Conservation (phyloP, 2,888 invertebrate species). For the Orchesellides sinensis region DNA sequence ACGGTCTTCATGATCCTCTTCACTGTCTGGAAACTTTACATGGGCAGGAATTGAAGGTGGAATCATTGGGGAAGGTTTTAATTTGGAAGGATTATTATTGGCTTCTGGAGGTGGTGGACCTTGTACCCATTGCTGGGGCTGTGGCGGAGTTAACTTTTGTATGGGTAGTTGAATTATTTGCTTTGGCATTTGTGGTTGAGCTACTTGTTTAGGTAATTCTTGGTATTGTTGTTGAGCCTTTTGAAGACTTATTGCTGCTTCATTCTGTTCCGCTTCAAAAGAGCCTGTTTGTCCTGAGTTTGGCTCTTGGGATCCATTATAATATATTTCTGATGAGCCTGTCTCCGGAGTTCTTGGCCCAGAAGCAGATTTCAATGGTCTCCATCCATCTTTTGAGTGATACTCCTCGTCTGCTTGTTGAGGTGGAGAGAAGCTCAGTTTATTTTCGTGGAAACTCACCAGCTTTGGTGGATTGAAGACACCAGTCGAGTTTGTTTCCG, state of each 20-base stretch:
- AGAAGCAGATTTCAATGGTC: conserved; percentile 68
- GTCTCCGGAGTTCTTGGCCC: not conserved
- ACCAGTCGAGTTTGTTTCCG: conserved; percentile 14
- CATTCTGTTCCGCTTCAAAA: conserved; percentile 25
- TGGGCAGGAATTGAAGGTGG: conserved; percentile 56
- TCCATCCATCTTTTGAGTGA: conserved; percentile 71
- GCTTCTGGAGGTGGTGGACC: conserved; percentile 3
- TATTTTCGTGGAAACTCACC: conserved; percentile 72
- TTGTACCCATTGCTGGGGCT: conserved; percentile 9
- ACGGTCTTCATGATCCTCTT: conserved; percentile 45
- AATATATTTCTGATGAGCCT: too few relatives aligned
- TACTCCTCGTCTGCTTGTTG: conserved; percentile 39
- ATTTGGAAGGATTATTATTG: conserved; percentile 14
- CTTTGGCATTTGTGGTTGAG: conserved; percentile 26
- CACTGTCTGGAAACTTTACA: conserved; percentile 69
- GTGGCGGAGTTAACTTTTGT: conserved; percentile 9
- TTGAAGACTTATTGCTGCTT: too few relatives aligned
- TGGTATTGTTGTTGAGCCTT: too few relatives aligned
- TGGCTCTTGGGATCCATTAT: not conserved
- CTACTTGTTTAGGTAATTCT: not conserved
- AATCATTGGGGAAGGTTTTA: conserved; percentile 62
- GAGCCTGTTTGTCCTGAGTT: conserved; percentile 12
- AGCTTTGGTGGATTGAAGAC: conserved; percentile 70
- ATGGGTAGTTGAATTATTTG: not conserved
- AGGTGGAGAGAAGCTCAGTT: conserved; percentile 65